These are phyloP conservation scores for Arvicanthis niloticus DNA, from an alignment of 2,113 vertebrate species.

Conservation along the genomic window DNA sequence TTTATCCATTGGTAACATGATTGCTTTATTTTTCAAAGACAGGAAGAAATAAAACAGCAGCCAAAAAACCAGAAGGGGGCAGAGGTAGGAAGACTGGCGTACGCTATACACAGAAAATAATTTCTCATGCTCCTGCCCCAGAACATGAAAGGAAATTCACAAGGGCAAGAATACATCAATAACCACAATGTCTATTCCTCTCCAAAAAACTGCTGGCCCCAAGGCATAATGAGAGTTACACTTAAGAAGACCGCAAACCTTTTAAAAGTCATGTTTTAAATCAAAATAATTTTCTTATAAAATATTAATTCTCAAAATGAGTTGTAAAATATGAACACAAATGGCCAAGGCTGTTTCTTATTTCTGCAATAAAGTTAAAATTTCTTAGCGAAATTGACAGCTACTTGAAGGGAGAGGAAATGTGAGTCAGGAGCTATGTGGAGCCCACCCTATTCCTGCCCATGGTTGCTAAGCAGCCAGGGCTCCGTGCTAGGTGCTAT, in stretches of 20 bases:
- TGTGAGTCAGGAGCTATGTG: background rate
- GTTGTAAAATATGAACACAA: slow-evolving; percentile 76
- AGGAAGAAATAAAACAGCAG: background rate
- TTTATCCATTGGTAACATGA: background rate
- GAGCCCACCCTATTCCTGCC: background rate
- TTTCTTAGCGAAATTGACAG: slow-evolving; percentile 60
- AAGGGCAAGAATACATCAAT: slow-evolving; percentile 65
- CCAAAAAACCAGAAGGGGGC: slow-evolving; percentile 30
- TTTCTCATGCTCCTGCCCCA: slow-evolving; percentile 63
- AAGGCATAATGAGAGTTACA: slow-evolving; percentile 77
- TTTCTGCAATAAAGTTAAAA: slow-evolving; percentile 70
- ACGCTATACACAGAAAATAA: slow-evolving; percentile 77
- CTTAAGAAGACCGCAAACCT: slow-evolving; percentile 76
- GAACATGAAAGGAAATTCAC: slow-evolving; percentile 71
- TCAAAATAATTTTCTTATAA: slow-evolving; percentile 82
- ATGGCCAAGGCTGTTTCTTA: slow-evolving; percentile 69
- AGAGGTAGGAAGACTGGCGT: slow-evolving; percentile 52
- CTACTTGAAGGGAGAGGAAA: slow-evolving; percentile 23
- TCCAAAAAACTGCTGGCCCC: slow-evolving; percentile 65
- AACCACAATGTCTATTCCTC: slow-evolving; percentile 49
- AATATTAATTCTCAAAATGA: slow-evolving; percentile 82
- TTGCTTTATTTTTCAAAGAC: slow-evolving; percentile 52
- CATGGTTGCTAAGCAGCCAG: background rate
- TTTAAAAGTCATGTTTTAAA: slow-evolving; percentile 79
- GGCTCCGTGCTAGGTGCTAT: background rate